Evolutionary conservation across 2,113 vertebrate genomes (phyloP).

Genomic region (Pagrus major): DNA sequence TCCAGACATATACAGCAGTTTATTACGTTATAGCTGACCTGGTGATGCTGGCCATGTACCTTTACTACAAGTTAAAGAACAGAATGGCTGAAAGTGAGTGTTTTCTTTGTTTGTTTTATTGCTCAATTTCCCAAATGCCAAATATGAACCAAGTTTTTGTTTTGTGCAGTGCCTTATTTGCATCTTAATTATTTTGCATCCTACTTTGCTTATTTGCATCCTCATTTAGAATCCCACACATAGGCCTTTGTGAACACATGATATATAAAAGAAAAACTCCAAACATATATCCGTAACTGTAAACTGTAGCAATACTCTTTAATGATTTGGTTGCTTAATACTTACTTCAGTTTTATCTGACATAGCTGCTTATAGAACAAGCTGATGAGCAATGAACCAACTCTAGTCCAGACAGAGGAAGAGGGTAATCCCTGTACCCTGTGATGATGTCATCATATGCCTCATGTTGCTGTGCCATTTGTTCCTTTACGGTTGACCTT

Average conservation of each 20-base stretch:
- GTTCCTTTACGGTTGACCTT: not conserved
- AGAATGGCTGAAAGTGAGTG: constrained; percentile 56
- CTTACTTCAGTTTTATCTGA: not conserved
- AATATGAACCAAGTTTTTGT: not conserved
- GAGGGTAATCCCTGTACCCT: not conserved
- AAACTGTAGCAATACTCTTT: not conserved
- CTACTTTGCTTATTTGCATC: not conserved
- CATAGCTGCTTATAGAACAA: not conserved
- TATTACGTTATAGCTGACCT: constrained; percentile 94
- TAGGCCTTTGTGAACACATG: not conserved
- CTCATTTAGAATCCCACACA: not conserved
- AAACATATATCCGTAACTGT: not conserved
- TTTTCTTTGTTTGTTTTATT: not conserved
- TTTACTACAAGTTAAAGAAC: constrained; percentile 90
- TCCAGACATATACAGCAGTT: constrained; percentile 91
- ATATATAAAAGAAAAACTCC: not conserved
- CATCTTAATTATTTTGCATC: no score
- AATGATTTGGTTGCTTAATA: not conserved
- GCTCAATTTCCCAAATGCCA: not conserved
- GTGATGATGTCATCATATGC: constrained; percentile 21
- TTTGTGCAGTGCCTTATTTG: not conserved
- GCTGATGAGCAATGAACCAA: not conserved
- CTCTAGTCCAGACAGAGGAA: constrained; percentile 13
- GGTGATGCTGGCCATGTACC: constrained; percentile 89
- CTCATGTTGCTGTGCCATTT: constrained; percentile 5